Percentiles rank a stretch among this genome's conserved stretches.
Conservation (phyloP, 2,113 vertebrate species). For the Caretta caretta region DNA sequence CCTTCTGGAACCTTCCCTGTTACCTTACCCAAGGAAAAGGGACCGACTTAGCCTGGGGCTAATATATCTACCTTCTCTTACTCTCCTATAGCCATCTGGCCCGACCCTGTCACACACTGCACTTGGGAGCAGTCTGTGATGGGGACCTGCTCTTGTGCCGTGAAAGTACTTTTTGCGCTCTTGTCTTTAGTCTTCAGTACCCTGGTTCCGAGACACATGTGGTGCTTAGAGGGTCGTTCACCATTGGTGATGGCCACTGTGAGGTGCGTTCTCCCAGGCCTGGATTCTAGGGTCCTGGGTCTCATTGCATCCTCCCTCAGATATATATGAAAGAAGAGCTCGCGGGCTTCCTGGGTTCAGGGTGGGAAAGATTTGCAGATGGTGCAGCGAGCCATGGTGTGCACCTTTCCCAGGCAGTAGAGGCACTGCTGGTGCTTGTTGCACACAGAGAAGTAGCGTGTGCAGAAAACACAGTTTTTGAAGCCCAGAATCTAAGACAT, state of each 20-base stretch:
- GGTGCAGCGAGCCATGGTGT: no score
- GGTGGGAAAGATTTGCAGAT: no score
- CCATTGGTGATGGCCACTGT: background rate
- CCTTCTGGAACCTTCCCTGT: no score
- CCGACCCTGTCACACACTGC: background rate
- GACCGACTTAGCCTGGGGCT: no score
- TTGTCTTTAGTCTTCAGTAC: background rate
- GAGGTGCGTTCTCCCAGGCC: background rate
- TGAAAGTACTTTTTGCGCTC: no score
- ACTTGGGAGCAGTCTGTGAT: background rate
- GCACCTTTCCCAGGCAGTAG: background rate
- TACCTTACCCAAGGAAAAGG: no score
- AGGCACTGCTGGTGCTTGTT: background rate
- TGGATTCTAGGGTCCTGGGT: background rate
- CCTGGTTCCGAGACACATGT: background rate
- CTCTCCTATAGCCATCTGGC: no score
- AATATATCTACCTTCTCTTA: no score
- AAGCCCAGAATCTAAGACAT: background rate
- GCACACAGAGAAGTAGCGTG: background rate
- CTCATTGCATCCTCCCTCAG: background rate
- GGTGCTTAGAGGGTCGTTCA: background rate
- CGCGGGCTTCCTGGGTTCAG: background rate
- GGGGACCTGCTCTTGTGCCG: background rate
- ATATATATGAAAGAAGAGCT: background rate
- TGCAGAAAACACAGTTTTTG: background rate